Conservation (phyloP, 2,113 vertebrate genomes). For the Hucho hucho region DNA sequence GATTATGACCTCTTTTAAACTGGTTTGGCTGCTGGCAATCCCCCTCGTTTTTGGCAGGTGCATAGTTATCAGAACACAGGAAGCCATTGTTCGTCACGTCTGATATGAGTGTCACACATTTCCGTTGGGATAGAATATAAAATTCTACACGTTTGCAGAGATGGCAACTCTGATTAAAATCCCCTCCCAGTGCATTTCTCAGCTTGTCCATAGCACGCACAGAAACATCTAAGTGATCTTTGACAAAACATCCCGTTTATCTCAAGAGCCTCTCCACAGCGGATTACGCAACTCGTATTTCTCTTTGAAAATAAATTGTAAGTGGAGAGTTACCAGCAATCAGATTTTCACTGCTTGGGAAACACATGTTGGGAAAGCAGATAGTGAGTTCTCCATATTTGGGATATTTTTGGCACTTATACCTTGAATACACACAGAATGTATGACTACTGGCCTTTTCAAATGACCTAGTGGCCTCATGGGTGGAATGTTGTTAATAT, state of each 20-base stretch:
- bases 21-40: not conserved
- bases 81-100: constrained; percentile 14
- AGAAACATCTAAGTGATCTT: not conserved
- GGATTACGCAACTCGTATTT: not conserved
- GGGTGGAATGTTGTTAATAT: too few relatives aligned
- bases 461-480: too few relatives aligned
- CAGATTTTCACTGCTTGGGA: too few relatives aligned
- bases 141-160: not conserved
- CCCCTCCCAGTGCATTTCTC: not conserved
- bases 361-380: too few relatives aligned
- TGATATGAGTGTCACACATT: not conserved
- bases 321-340: too few relatives aligned
- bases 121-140: constrained; percentile 10
- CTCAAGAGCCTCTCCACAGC: not conserved
- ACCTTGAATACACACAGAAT: too few relatives aligned
- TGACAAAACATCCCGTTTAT: constrained; percentile 8
- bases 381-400: too few relatives aligned
- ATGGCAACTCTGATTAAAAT: not conserved
- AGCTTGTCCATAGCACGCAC: not conserved
- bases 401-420: too few relatives aligned
- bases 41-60: not conserved
- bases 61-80: not conserved
- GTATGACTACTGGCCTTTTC: too few relatives aligned
- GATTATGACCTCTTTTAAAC: not conserved
- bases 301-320: not conserved